Evolutionary conservation across 2,797 vertebrate genomes (phyloP).

Genomic region (Rhynchonycteris naso): DNA sequence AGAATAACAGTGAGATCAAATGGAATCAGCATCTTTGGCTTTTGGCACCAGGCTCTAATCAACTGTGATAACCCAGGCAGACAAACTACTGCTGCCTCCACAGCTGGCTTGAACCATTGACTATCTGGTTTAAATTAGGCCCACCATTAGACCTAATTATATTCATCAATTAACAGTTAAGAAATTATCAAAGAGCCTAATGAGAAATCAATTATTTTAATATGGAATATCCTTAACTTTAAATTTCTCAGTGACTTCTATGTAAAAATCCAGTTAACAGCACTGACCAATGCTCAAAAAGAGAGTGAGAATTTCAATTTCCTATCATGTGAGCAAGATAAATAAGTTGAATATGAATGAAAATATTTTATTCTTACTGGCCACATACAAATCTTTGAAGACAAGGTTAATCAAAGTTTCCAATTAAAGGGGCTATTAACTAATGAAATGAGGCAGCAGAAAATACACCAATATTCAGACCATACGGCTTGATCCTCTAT

Average conservation of each 20-base stretch:
- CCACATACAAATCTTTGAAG: conserved; percentile 47
- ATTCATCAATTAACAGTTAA: conserved; percentile 39
- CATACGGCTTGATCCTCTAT: neutral
- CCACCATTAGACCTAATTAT: neutral
- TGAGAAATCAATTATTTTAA: conserved; percentile 38
- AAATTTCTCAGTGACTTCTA: conserved; percentile 19
- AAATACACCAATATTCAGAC: neutral
- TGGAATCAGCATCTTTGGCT: neutral
- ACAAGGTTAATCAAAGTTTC: neutral
- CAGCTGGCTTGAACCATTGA: neutral
- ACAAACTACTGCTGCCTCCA: neutral
- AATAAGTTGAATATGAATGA: neutral
- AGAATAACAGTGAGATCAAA: conserved; percentile 36
- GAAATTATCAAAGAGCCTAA: conserved; percentile 43
- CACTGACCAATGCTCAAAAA: neutral
- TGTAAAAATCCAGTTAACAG: conserved; percentile 49
- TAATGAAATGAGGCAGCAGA: neutral
- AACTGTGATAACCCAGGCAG: neutral
- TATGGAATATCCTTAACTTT: conserved; percentile 33
- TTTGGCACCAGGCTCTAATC: conserved; percentile 10
- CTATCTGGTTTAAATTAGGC: neutral
- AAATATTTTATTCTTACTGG: conserved; percentile 13
- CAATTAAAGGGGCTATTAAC: neutral
- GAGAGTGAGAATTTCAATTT: neutral
- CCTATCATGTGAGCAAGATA: neutral